Evolutionary conservation across 1,140 invertebrate genomes (phyloP).

Genomic region (Rhagoletis pomonella): DNA sequence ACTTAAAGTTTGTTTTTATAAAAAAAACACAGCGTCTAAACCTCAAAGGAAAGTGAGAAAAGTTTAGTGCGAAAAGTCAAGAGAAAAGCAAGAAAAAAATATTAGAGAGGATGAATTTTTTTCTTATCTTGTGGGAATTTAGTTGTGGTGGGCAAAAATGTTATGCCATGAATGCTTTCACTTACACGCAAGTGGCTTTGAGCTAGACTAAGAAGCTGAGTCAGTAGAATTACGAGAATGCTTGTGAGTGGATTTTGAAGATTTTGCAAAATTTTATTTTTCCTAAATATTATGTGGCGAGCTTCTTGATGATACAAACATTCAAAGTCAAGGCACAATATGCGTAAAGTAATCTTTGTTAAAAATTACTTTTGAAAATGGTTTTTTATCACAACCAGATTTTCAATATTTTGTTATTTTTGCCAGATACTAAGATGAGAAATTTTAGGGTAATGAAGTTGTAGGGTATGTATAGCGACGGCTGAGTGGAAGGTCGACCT

Average conservation of each 20-base stretch:
- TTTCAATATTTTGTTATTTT: no score
- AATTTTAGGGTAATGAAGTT: no score
- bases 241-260: background rate
- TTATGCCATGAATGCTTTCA: background rate
- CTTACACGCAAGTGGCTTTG: background rate
- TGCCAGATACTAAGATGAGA: no score
- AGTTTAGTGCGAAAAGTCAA: background rate
- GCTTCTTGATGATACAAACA: no score
- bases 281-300: no score
- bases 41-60: constrained; percentile 12
- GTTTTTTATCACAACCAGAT: no score
- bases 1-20: background rate
- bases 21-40: background rate
- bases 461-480: no score
- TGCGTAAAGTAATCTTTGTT: no score
- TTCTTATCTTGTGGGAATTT: background rate
- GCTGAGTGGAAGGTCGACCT: no score
- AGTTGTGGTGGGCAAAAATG: background rate
- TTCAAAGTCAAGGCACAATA: no score
- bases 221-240: background rate
- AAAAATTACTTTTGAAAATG: no score
- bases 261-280: no score
- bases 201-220: background rate
- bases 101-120: background rate
- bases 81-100: background rate